Evolutionary conservation across 2,113 vertebrate genomes (phyloP), one percentile per base, ranked within the genome.

Genomic region (Diphyllodes magnificus): DNA sequence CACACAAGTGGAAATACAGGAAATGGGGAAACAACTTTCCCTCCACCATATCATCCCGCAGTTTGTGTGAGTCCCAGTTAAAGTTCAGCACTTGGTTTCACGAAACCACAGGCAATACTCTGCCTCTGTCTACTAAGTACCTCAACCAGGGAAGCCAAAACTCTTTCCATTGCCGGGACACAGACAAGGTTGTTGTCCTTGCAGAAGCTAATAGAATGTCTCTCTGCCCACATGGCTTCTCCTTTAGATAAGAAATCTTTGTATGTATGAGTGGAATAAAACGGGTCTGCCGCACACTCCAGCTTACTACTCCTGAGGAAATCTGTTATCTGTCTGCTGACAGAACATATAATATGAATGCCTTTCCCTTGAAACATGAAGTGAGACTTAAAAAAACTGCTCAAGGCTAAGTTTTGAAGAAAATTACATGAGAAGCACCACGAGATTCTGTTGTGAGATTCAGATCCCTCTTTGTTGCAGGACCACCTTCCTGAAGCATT

Each of bases 1-100:
- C 22, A 54, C 3, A 45, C 0, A 2, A 28, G 9, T 31, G 9
- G 49, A 49, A 49, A 49, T 15, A 14, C 21, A 53, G 12, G n/a
- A 87, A 76, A 12, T 8, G 9, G 23, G 28, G 16, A 47, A 63
- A 60, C 13, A n/a, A 5, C 7, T 37, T 69, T 75, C 15, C 27
- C 30, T 76, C 75, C 45, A 39, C 18, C 13, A 47, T 35, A 8
- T 8, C 30, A 35, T 4, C 49, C 51, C 57, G 27, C 21, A 33
- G 12, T 8, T 73, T 35, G 10, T 15, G 1, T 28, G 49, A 64
- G 8, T 21, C 10, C 15, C 42, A 66, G 31, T 27, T 22, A 40
- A 57, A 70, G 33, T 68, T 84, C 27, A 75, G 24, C 7, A 5
- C 19, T 21, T 1, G 0, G 15, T 40, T 75, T 92, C 44, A 68